Percentiles rank a stretch among this genome's conserved stretches.
Evolutionary conservation across 2,797 vertebrate species (phyloP).

Genomic region (Ataeniobius toweri): DNA sequence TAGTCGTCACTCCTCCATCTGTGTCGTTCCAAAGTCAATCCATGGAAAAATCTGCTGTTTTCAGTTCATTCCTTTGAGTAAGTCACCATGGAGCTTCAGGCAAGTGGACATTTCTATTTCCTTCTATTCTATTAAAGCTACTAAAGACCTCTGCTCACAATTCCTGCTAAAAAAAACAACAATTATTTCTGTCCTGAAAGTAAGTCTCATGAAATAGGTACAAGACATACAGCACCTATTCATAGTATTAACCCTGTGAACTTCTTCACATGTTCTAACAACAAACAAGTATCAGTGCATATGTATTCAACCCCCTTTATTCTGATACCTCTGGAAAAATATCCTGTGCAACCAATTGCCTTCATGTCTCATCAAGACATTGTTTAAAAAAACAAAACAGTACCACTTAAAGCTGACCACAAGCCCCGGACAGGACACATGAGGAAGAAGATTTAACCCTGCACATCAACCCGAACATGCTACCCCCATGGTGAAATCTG

Average conservation of each 20-base stretch:
- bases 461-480: too few species aligned
- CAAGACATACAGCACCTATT: background rate
- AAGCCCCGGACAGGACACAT: background rate
- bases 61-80: conserved; percentile 11
- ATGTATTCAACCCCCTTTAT: too few species aligned
- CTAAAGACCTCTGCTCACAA: background rate
- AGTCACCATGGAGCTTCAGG: conserved; percentile 1
- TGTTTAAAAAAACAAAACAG: background rate
- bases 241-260: background rate
- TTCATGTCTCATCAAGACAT: background rate
- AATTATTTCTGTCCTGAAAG: background rate
- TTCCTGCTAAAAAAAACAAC: background rate
- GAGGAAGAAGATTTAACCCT: background rate
- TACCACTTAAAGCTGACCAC: background rate
- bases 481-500: background rate
- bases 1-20: conserved; percentile 34
- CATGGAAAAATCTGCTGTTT: conserved; percentile 23
- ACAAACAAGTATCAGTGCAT: background rate
- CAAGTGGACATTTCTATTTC: conserved; percentile 14
- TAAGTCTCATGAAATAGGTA: background rate
- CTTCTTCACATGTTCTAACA: background rate
- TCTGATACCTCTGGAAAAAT: too few species aligned
- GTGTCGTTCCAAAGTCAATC: conserved; percentile 16
- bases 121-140: background rate
- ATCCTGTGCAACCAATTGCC: too few species aligned